Evolutionary conservation across 2,888 invertebrate species (phyloP).

Genomic region (Sesia apiformis): DNA sequence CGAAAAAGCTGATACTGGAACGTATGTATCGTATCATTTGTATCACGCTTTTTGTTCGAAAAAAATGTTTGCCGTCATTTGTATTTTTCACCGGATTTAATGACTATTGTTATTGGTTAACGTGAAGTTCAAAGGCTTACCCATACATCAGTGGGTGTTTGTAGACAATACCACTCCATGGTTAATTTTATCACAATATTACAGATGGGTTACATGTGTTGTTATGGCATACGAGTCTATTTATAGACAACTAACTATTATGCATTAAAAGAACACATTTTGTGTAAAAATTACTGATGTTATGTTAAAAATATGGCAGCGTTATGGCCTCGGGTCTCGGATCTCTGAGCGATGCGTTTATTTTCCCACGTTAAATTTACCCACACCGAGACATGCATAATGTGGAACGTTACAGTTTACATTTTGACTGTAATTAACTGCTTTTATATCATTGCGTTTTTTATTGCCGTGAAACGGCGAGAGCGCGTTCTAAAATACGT

Average conservation of each 20-base stretch:
- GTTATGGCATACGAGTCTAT: not conserved
- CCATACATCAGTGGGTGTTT: too few species aligned
- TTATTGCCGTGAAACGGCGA: slow-evolving; percentile 25
- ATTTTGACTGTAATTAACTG: slow-evolving; percentile 53
- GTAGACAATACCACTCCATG: too few species aligned
- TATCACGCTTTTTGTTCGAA: too few species aligned
- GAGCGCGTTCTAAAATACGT: slow-evolving; percentile 7
- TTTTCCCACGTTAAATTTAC: slow-evolving; percentile 49
- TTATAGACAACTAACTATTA: not conserved
- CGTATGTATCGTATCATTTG: too few species aligned
- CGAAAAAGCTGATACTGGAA: too few species aligned
- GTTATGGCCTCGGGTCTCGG: slow-evolving; percentile 8
- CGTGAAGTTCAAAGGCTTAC: too few species aligned
- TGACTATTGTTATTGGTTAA: too few species aligned
- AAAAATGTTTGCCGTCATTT: too few species aligned
- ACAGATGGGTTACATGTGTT: too few species aligned
- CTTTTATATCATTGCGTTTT: slow-evolving; percentile 55
- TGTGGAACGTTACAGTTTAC: slow-evolving; percentile 53
- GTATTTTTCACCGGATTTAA: too few species aligned
- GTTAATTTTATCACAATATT: too few species aligned
- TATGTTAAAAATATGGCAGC: not conserved
- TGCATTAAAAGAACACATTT: not conserved
- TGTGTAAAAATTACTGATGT: not conserved
- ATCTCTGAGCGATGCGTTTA: slow-evolving; percentile 11
- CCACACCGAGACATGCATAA: slow-evolving; percentile 47